Base-by-base conservation (phyloP, 2,113 vertebrate genomes). In the Phylloscopus whistleri region DNA sequence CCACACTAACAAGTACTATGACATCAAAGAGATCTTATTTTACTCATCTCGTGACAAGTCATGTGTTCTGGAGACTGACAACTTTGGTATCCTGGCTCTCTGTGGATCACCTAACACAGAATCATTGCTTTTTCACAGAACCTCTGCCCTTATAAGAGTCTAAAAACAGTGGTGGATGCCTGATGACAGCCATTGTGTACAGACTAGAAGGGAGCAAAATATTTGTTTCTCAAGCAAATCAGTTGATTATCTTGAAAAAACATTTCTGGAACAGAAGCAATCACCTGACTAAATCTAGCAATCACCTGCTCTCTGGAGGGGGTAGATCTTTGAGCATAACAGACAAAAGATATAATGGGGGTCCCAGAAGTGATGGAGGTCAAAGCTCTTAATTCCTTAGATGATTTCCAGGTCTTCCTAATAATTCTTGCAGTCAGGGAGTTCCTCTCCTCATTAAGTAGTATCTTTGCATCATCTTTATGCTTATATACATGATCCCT, bases 11-110 rank as follows among this genome's bases (percentile, higher is more conserved):
- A 76, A 39, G 13, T 58, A 41, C 17, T 49, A 4, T 37, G 35
- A 84, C 37, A 33, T 81, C 60, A 74, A 59, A 33, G 68, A 83
- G 8, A n/a, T 85, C 23, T 60, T 44, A 28, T 84, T 93, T 60
- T 48, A n/a, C 16, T 60, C 24, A n/a, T 48, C 6, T 80, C 49
- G 12, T n/a, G 41, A 51, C 26, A 7, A 33, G 18, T 69, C 22
- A 23, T 7, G 11, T 69, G 6, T 23, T 80, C 49, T 76, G 59
- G 31, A 88, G 58, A 75, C n/a, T 17, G 0, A 2, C 11, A 48
- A 15, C n/a, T 77, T 30, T 0, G 0, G 12, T 69, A 10, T 37
- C 53, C 56, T 37, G 13, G 17, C 33, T 73, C 28, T 84, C n/a
- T 58, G 51, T 58, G 26, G 31, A 62, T 89, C 53, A 37, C 37